Conservation (phyloP, 2,797 vertebrate genomes). For the Prunella strophiata region DNA sequence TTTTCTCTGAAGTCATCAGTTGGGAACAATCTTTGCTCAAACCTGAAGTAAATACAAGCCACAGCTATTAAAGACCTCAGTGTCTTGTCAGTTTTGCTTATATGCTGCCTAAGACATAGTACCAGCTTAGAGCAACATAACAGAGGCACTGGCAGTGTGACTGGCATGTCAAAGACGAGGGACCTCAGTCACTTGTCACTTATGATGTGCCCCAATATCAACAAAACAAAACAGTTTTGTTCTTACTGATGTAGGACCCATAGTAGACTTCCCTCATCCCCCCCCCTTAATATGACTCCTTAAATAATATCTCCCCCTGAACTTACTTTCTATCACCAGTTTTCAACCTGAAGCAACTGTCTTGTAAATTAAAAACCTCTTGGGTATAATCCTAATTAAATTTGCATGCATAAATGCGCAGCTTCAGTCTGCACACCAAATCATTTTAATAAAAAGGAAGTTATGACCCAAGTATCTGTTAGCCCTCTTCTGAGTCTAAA, state of each 20-base stretch:
- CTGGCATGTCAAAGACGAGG: neutral
- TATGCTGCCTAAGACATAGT: neutral
- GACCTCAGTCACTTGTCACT: neutral
- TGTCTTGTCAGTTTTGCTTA: neutral
- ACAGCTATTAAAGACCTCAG: neutral
- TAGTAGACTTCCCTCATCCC: neutral
- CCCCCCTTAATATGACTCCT: neutral
- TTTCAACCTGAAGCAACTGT: neutral
- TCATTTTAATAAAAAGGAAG: neutral
- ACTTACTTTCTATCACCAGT: neutral
- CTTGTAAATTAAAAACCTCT: neutral
- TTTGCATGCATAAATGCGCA: neutral
- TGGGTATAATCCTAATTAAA: neutral
- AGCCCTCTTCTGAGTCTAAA: neutral
- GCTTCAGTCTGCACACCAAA: neutral
- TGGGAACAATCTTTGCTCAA: neutral
- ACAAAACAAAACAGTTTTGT: neutral
- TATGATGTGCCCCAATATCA: neutral
- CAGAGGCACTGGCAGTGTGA: neutral
- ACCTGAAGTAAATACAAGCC: neutral
- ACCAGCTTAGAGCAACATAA: neutral
- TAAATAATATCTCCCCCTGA: neutral
- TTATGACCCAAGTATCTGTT: neutral
- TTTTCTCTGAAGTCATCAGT: neutral
- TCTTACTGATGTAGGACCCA: neutral